phyloP scores from a whole-genome alignment of 1,140 invertebrate genomes.

The Varroa destructor region DNA sequence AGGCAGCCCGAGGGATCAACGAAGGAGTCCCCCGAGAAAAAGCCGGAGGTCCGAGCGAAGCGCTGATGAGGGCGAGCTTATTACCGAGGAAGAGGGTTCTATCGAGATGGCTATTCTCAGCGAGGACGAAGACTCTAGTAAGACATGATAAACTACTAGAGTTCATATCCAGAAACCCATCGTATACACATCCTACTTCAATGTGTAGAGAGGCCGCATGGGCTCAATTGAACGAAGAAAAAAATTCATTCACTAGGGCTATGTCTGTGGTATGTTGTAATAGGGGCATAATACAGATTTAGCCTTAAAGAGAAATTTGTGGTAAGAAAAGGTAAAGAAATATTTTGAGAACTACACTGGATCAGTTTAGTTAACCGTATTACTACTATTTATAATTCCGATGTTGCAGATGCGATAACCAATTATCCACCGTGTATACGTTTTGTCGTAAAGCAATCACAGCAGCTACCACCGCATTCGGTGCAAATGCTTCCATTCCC shows the following conservation, averaged over 20 bases:
- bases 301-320: no score
- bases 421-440: constrained; percentile 20
- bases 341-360: no score
- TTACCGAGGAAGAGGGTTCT: constrained; percentile 2
- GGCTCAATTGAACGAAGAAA: no score
- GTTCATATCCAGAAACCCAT: no score
- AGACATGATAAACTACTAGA: not conserved
- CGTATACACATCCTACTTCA: no score
- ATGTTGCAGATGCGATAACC: not conserved
- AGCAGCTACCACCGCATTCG: constrained; percentile 1
- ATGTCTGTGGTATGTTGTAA: no score
- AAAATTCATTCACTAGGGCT: no score
- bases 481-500: constrained; percentile 21
- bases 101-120: constrained; percentile 27
- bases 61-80: constrained; percentile 12
- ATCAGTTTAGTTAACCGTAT: no score
- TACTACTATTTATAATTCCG: not conserved
- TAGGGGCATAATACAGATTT: no score
- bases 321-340: no score
- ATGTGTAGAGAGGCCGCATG: no score
- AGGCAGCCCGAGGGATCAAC: not conserved
- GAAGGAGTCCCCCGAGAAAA: constrained; percentile 1
- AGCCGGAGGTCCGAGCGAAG: not conserved
- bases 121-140: constrained; percentile 21
- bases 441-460: constrained; percentile 17